Evolutionary conservation across 2,797 vertebrate genomes (phyloP).

Genomic region (Sebastiscus albofasciatus): DNA sequence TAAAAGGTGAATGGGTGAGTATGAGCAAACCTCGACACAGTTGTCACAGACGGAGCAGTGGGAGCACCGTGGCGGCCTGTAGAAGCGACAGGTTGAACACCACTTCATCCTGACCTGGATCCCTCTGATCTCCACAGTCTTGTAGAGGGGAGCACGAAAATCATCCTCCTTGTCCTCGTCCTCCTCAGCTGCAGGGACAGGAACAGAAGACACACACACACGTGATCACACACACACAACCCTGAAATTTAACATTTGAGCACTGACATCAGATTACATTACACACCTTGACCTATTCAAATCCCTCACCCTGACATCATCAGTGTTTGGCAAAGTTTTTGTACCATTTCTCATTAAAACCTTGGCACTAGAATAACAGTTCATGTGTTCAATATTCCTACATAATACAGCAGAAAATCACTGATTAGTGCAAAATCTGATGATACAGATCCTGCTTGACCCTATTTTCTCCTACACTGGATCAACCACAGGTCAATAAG

Average conservation of each 20-base stretch:
- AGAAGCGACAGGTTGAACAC: slow-evolving; percentile 98
- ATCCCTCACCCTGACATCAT: neutral
- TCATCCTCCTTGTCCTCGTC: slow-evolving; percentile 98
- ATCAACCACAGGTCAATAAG: neutral
- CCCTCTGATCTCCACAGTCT: slow-evolving; percentile 96
- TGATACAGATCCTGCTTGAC: neutral
- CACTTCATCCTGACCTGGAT: slow-evolving; percentile 99
- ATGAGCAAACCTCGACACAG: slow-evolving; percentile 92
- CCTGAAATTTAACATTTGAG: neutral
- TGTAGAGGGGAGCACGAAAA: slow-evolving; percentile 95
- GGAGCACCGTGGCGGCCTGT: slow-evolving; percentile 94
- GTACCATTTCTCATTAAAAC: neutral
- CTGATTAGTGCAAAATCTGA: neutral
- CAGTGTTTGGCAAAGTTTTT: neutral
- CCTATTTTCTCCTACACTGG: neutral
- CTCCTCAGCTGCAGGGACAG: slow-evolving; percentile 87
- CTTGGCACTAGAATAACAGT: neutral
- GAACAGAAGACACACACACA: neutral
- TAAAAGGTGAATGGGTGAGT: neutral
- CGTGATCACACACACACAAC: neutral
- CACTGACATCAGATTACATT: neutral
- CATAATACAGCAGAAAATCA: neutral
- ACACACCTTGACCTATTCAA: neutral
- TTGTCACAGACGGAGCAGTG: slow-evolving; percentile 99
- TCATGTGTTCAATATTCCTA: neutral